Evolutionary conservation across 2,113 vertebrate species (phyloP), one percentile per base, ranked within the genome.

Genomic region (Pithys albifrons): DNA sequence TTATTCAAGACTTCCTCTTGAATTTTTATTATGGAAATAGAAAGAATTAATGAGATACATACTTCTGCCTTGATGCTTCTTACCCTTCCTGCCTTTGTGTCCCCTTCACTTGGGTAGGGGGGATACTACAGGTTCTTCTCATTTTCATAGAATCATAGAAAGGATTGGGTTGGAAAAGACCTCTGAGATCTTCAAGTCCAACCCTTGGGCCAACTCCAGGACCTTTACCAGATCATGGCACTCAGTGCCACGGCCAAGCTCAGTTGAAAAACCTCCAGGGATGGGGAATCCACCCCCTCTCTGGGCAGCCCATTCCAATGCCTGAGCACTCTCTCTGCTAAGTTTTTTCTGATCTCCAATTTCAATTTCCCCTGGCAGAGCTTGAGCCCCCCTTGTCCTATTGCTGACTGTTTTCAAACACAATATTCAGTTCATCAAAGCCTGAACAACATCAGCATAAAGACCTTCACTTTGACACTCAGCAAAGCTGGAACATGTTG

Each of bases 91-190:
- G 72, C 41, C 49, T 59, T 14, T 70, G 28, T 29, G 54, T 13
- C 87, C 46, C 4, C 76, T 55, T 43, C 20, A 17, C 31, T 51
- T 19, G 17, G 54, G 14, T 33, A 27, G 48, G 24, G 64, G 27
- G 12, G 43, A 35, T 0, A 55, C 14, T 0, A 10, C 39, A 27
- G n/a, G 10, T 9, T 64, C 31, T 73, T 10, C 7, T 3, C 0
- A 0, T 41, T 65, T 59, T 16, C 62, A 14, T 15, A 43, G 41
- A 43, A 43, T 43, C 41, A 43, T 43, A 43, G 41, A 43, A 43
- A 6, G 14, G 41, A 43, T 15, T 43, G 41, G 41, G 41, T 43
- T 43, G 41, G 41, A 43, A 43, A 43, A 43, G 14, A 43, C 41
- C 41, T 43, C 41, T 14, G 12, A 43, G 41, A 43, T 43, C 41